Percentiles rank a stretch among this genome's conserved stretches.
Conservation (phyloP, 1,140 invertebrate species). For the Rhizoglyphus robini region DNA sequence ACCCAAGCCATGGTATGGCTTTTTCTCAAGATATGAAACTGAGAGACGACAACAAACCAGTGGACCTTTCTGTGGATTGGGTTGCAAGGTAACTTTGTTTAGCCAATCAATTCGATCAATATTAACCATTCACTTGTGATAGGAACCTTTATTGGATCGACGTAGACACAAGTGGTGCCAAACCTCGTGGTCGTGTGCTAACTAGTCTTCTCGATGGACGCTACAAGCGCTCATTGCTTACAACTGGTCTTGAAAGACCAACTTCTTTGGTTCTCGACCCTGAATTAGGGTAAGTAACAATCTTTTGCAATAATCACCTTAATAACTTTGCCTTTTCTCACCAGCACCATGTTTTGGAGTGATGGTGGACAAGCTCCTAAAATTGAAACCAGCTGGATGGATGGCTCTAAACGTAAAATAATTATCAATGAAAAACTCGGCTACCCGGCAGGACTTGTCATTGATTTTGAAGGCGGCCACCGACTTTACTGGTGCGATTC, state of each 20-base stretch:
- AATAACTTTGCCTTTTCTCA: too few relatives aligned
- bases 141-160: constrained; percentile 91
- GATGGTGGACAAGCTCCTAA: constrained; percentile 49
- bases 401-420: constrained; percentile 65
- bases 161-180: constrained; percentile 48
- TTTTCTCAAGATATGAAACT: constrained; percentile 72
- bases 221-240: constrained; percentile 59
- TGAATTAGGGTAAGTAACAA: constrained; percentile 38
- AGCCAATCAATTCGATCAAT: not conserved
- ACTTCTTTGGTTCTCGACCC: constrained; percentile 76
- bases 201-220: constrained; percentile 76
- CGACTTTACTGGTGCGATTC: constrained; percentile 88
- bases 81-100: constrained; percentile 43
- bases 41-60: constrained; percentile 52
- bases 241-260: constrained; percentile 54
- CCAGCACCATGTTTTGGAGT: constrained; percentile 72
- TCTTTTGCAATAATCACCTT: constrained; percentile 5
- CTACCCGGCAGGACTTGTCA: constrained; percentile 68
- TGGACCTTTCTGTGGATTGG: constrained; percentile 76
- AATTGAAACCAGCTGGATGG: constrained; percentile 88
- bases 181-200: constrained; percentile 51
- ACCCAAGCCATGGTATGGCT: constrained; percentile 50
- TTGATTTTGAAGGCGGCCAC: constrained; percentile 73
- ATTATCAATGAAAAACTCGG: constrained; percentile 60
- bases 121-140: not conserved